A percentile compares a stretch with the other conserved stretches of the same genome.
Evolutionary conservation across 2,888 invertebrate species (phyloP).

Genomic region (Zeuzera pyrina): DNA sequence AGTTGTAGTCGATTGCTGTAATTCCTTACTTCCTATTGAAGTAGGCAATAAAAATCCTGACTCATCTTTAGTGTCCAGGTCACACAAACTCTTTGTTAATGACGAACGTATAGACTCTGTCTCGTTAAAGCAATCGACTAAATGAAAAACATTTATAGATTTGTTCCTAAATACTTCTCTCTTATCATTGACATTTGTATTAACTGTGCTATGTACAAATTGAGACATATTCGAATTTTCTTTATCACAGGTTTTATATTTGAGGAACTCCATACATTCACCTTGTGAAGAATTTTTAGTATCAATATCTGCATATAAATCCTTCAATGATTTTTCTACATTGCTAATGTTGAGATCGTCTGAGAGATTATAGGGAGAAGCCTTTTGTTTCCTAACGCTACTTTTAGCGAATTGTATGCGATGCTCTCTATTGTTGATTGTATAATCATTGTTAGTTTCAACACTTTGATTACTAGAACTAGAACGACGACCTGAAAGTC

Average conservation of each 20-base stretch:
- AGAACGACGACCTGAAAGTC: constrained; percentile 52
- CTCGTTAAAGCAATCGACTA: constrained; percentile 60
- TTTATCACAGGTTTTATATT: constrained; percentile 44
- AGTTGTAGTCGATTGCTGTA: constrained; percentile 58
- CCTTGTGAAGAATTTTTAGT: constrained; percentile 27
- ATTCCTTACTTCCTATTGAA: constrained; percentile 43
- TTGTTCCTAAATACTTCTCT: constrained; percentile 67
- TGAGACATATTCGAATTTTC: constrained; percentile 50
- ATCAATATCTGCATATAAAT: constrained; percentile 31
- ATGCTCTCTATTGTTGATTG: constrained; percentile 39
- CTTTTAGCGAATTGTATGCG: constrained; percentile 43
- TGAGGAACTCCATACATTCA: constrained; percentile 37
- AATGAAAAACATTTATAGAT: constrained; percentile 62
- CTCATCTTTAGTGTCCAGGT: constrained; percentile 58
- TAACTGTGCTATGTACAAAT: constrained; percentile 32
- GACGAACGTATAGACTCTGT: constrained; percentile 59
- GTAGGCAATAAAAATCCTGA: constrained; percentile 45
- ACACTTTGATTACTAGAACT: constrained; percentile 30
- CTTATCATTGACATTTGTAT: constrained; percentile 46
- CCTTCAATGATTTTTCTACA: constrained; percentile 47
- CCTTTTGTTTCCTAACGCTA: constrained; percentile 41
- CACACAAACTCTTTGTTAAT: constrained; percentile 60
- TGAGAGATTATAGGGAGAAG: constrained; percentile 31
- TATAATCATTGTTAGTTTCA: constrained; percentile 21
- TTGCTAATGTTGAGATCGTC: constrained; percentile 46